These are phyloP conservation scores for Sigmodon hispidus DNA, from an alignment of 2,113 vertebrate genomes.

Conservation along the genomic window DNA sequence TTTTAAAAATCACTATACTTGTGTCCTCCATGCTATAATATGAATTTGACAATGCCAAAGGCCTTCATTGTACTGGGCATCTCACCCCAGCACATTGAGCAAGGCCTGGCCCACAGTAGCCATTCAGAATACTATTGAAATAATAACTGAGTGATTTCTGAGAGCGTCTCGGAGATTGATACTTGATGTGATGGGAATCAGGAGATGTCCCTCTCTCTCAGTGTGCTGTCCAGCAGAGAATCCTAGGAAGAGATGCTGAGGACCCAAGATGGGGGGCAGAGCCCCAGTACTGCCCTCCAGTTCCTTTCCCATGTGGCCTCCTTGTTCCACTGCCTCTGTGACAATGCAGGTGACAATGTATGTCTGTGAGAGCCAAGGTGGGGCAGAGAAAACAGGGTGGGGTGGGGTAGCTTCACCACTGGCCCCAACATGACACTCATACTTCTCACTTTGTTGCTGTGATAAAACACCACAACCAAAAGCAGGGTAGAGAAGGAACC, in stretches of 20 bases:
- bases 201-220: not conserved
- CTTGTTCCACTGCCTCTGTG: not conserved
- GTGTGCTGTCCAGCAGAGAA: not conserved
- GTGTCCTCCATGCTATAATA: not conserved
- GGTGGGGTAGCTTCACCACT: too few species aligned
- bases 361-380: not conserved
- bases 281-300: not conserved
- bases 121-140: not conserved
- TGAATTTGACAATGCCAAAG: not conserved
- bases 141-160: not conserved
- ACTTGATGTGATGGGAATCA: not conserved
- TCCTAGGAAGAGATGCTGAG: not conserved
- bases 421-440: not conserved
- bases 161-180: not conserved
- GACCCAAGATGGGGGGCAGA: not conserved
- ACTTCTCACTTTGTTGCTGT: not conserved
- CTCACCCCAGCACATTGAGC: not conserved
- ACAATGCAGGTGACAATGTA: not conserved
- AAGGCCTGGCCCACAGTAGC: not conserved
- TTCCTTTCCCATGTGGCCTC: rapidly evolving
- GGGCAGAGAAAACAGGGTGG: not conserved
- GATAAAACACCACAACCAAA: not conserved
- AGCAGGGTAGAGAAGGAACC: not conserved
- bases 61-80: not conserved
- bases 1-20: not conserved